Base-by-base conservation (phyloP, 1,140 invertebrate genomes). In the Lycorma delicatula region DNA sequence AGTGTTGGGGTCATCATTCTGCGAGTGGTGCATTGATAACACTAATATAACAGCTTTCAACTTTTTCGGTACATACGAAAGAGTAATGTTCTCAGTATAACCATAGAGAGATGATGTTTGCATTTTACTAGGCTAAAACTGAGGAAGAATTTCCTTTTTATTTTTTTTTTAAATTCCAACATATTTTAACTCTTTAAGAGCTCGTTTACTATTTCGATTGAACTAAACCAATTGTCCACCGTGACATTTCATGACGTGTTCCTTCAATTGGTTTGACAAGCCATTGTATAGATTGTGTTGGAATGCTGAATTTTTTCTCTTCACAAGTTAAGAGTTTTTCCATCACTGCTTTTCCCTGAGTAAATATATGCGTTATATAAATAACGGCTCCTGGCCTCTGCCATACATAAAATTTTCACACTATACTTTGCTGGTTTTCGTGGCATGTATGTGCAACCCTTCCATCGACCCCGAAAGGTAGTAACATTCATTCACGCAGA, bases 361-460 rank as follows among this genome's bases (percentile, higher is more conserved):
- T n/a, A n/a, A n/a, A n/a, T n/a, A n/a, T n/a, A n/a, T n/a, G n/a
- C n/a, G n/a, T n/a, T n/a, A n/a, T n/a, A n/a, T n/a, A n/a, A n/a
- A n/a, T n/a, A n/a, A n/a, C n/a, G n/a, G n/a, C n/a, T n/a, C n/a
- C n/a, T n/a, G n/a, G n/a, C n/a, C n/a, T n/a, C n/a, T n/a, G n/a
- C n/a, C n/a, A n/a, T n/a, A n/a, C n/a, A n/a, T n/a, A n/a, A 22
- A 53, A 57, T 60, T 60, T 61, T 59, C n/a, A 61, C 47, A 12
- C 66, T 72, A 62, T 71, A 74, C 56, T 74, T 74, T 48, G 65
- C 67, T 2, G 75, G 74, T 67, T 78, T 77, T 36, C 65, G 65
- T 6, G 71, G 70, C 22, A 77, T 73, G 61, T 75, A 75, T 50
- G 70, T 65, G 38, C 67, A 61, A 56, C 75, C 76, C 20, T 22